Evolutionary conservation across 2,888 invertebrate species (phyloP), one percentile per base, ranked within the genome.

Genomic region (Hyposoter dolosus): DNA sequence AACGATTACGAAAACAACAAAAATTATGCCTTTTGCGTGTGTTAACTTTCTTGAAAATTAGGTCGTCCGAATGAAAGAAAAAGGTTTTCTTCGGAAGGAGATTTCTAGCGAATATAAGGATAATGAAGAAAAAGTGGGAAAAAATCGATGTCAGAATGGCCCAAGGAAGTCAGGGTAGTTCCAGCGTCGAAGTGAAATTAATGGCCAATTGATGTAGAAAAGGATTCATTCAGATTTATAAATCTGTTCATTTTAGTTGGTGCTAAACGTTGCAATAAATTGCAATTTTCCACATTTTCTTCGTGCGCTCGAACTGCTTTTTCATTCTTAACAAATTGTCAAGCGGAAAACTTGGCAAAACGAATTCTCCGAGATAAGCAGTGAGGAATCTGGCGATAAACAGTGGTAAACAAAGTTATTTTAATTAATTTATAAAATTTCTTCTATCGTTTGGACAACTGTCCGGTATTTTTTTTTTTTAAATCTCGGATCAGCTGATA

Each of bases 121-220:
- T 47, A 66, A 23, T 40, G 76, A 35, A 76, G 45, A 53, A 65
- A 15, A 47, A 50, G 63, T 43, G 69, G 4, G 65, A 28, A 65
- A 72, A 77, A 75, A 74, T 80, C 19, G 69, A 76, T 69, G 79
- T 10, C 68, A 47, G 56, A 69, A 82, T 83, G 35, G 74, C 47
- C 40, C 53, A 45, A 74, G 63, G 47, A 81, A 77, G 43, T 43
- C 19, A 56, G 66, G n/a, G 65, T 12, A 77, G 47, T 65, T 19
- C 10, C 7, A 19, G 17, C 23, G 28, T 66, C 80, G 45, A 76
- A 76, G 80, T 66, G 65, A 19, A 76, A 77, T 81, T 69, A 72
- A 77, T 81, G 65, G 81, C 28, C 35, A 12, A n/a, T 68, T 60
- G 23, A 74, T 66, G 77, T 65, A 66, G 19, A 23, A 35, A n/a